These are phyloP conservation scores for Hydrozoanthus gracilis DNA, from an alignment of 92 coral and sea anemone species.

Conservation along the genomic window DNA sequence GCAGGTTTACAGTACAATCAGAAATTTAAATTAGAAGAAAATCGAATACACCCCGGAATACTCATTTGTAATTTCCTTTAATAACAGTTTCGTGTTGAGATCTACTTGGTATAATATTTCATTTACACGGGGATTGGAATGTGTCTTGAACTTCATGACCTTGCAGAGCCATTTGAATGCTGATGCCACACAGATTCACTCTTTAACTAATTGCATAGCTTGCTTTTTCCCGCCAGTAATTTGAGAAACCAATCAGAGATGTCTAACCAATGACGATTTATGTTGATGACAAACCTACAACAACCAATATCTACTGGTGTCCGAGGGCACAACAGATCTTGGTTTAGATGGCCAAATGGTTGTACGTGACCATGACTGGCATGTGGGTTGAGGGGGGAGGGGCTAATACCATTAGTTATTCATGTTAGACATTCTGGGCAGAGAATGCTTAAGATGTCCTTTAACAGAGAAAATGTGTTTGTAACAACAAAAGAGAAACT, in stretches of 20 bases:
- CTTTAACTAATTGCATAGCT: conserved; percentile 18
- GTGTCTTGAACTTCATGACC: not conserved
- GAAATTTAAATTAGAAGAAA: conserved; percentile 1
- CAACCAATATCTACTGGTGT: conserved; percentile 53
- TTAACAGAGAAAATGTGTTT: conserved; percentile 19
- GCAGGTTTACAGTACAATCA: too few species aligned
- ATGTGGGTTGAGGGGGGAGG: conserved; percentile 11
- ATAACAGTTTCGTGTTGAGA: conserved; percentile 19
- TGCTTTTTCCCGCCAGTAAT: not conserved
- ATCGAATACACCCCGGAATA: conserved; percentile 1
- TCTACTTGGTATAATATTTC: conserved; percentile 12
- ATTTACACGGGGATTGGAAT: not conserved
- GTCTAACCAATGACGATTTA: conserved; percentile 8
- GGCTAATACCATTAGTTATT: conserved; percentile 10
- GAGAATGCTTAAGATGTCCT: conserved; percentile 7
- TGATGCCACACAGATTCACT: conserved; percentile 5
- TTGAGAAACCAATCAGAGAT: conserved; percentile 22
- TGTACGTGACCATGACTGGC: conserved; percentile 34
- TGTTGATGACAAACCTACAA: conserved; percentile 7
- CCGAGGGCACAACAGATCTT: conserved; percentile 11
- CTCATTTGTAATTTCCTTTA: not conserved
- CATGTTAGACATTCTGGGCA: conserved; percentile 13
- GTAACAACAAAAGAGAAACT: conserved; percentile 21
- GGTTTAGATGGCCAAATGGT: conserved; percentile 10
- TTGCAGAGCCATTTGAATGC: conserved; percentile 22